A percentile compares a stretch with the other conserved stretches of the same genome.
phyloP scores from a whole-genome alignment of 2,797 vertebrate genomes.

The Rhinophrynus dorsalis region DNA sequence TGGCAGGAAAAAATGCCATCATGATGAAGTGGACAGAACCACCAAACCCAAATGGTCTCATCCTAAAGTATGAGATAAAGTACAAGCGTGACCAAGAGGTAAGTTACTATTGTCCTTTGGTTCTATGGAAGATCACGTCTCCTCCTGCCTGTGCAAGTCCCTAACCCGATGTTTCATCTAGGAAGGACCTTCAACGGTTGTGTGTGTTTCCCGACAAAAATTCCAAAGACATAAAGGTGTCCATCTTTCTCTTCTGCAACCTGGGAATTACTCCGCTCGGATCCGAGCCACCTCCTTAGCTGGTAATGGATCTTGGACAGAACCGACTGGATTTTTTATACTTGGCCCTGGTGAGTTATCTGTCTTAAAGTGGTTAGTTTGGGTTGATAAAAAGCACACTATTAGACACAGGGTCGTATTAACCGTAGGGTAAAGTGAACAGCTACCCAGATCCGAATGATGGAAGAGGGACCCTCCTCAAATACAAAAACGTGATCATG shows the following conservation, averaged over 20 bases:
- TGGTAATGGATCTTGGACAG: constrained; percentile 73
- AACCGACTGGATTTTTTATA: constrained; percentile 68
- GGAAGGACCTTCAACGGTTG: constrained; percentile 65
- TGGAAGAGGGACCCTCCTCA: too few relatives aligned
- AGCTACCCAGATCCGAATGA: too few relatives aligned
- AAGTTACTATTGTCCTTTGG: constrained; percentile 16
- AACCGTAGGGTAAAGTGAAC: too few relatives aligned
- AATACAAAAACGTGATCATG: too few relatives aligned
- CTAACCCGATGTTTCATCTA: constrained; percentile 24
- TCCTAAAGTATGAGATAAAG: constrained; percentile 78
- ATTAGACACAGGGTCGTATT: too few relatives aligned
- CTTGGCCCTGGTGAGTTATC: constrained; percentile 61
- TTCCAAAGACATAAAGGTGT: constrained; percentile 67
- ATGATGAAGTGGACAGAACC: constrained; percentile 71
- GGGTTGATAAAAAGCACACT: too few relatives aligned
- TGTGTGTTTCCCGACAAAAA: constrained; percentile 71
- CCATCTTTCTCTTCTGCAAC: constrained; percentile 68
- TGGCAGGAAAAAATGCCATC: constrained; percentile 61
- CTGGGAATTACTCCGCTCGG: constrained; percentile 72
- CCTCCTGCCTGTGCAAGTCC: too few relatives aligned
- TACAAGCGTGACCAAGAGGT: constrained; percentile 72
- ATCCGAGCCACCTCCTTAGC: constrained; percentile 73
- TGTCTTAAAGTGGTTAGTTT: too few relatives aligned
- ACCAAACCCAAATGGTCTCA: constrained; percentile 71
- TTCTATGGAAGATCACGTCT: too few relatives aligned